Percentiles rank a stretch among this genome's conserved stretches.
phyloP scores from a whole-genome alignment of 2,113 vertebrate species.

The Natator depressus region DNA sequence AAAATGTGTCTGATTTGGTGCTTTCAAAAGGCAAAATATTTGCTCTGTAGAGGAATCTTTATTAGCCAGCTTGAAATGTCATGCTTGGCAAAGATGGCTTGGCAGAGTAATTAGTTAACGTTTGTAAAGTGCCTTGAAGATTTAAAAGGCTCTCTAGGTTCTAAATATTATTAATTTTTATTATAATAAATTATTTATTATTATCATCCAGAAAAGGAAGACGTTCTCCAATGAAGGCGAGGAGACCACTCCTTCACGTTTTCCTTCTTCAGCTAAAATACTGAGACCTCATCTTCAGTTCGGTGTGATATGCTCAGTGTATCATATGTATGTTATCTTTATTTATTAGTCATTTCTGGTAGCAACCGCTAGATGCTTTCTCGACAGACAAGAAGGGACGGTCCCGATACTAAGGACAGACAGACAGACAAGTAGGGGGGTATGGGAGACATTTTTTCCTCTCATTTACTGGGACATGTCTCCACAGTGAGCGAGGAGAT shows the following conservation, averaged over 20 bases:
- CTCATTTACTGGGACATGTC: fast-evolving
- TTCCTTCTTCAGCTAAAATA: not conserved
- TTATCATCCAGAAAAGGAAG: not conserved
- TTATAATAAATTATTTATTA: not conserved
- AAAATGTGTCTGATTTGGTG: not conserved
- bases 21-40: not conserved
- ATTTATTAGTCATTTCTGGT: not conserved
- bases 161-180: not conserved
- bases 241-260: not conserved
- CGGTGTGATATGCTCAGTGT: not conserved
- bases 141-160: not conserved
- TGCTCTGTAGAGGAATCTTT: not conserved
- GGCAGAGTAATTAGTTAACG: not conserved
- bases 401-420: not conserved
- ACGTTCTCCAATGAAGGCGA: not conserved
- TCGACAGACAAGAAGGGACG: not conserved
- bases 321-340: not conserved
- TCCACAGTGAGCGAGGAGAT: not conserved
- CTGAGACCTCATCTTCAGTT: not conserved
- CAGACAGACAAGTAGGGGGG: fast-evolving
- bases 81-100: not conserved
- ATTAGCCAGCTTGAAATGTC: not conserved
- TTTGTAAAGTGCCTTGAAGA: not conserved
- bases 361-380: not conserved
- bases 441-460: not conserved